Percentiles rank a stretch among this genome's conserved stretches.
Conservation (phyloP, 2,113 vertebrate genomes). For the Vanacampus margaritifer region DNA sequence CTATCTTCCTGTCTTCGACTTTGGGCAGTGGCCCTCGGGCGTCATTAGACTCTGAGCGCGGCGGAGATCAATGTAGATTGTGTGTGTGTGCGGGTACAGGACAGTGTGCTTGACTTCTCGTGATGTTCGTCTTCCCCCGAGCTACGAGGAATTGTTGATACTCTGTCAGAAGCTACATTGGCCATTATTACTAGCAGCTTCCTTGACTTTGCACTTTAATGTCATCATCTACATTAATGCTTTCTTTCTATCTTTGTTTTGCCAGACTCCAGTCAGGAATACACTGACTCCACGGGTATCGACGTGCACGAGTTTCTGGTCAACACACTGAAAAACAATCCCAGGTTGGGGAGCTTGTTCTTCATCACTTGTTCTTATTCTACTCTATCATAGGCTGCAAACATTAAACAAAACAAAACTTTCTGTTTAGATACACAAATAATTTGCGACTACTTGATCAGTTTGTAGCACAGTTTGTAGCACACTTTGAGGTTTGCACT, state of each 20-base stretch:
- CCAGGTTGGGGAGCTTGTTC: constrained; percentile 78
- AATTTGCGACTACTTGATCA: background rate
- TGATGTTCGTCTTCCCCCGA: constrained; percentile 19
- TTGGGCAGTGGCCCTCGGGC: constrained; percentile 25
- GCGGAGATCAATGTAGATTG: constrained; percentile 34
- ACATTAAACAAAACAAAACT: background rate
- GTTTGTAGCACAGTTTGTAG: background rate
- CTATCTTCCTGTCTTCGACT: constrained; percentile 11
- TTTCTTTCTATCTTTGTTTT: constrained; percentile 2
- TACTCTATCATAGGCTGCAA: background rate
- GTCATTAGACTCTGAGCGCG: constrained; percentile 27
- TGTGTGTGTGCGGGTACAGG: constrained; percentile 6
- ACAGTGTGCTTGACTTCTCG: constrained; percentile 13
- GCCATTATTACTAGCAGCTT: background rate
- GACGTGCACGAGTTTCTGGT: constrained; percentile 99
- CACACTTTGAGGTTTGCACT: background rate
- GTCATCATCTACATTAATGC: background rate
- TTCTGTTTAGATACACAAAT: background rate
- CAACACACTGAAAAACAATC: constrained; percentile 99
- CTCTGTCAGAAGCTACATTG: constrained; percentile 25
- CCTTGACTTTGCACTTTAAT: constrained; percentile 1
- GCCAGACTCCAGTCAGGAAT: constrained; percentile 98
- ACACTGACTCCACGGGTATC: constrained; percentile 98
- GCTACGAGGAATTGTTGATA: constrained; percentile 1
- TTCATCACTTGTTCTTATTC: background rate